Base-by-base conservation (phyloP, 2,888 invertebrate genomes). In the Dioctria linearis region DNA sequence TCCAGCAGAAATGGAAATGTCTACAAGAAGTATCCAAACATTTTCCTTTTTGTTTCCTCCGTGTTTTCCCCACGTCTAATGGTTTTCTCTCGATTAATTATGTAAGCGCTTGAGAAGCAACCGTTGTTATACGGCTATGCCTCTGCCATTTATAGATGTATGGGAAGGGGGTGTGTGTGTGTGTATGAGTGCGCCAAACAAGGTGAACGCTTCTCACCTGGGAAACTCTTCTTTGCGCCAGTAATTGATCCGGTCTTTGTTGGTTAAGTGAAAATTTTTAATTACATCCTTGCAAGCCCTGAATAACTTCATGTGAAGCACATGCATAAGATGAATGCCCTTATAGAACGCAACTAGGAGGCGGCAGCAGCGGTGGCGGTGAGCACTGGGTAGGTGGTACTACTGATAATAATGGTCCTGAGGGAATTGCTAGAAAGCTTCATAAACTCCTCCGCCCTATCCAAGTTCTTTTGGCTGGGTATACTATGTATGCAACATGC, bases 21-120 rank as follows among this genome's bases (percentile, higher is more conserved):
- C 57, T 46, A 43, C 13, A 63, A 63, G 42, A 63, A 63, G 42
- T 54, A 73, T 73, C 73, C 57, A 73, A 73, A 73, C 42, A 73
- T 73, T 42, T 73, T 73, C 42, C 73, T 73, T 61, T 61, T 61
- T 42, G 63, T 76, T 61, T 76, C 49, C 63, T 59, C 76, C 11
- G 5, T 40, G 13, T 57, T 63, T 59, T 51, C 46, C 59, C 63
- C 39, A 39, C 6, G 37, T 61, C 39, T 76, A 76, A 76, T 63
- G 76, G 76, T 63, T 76, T 76, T 76, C 63, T 63, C 63, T 76
- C 63, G 63, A 76, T 76, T 76, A 76, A 76, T 76, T 76, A 76
- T 76, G 76, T 76, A 76, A 76, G 76, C 76, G 63, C 46, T 63
- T 76, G 49, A 76, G 76, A 76, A 63, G 13, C 63, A 46, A 46